phyloP scores from a whole-genome alignment of 2,888 invertebrate species.

The Sicus ferrugineus region DNA sequence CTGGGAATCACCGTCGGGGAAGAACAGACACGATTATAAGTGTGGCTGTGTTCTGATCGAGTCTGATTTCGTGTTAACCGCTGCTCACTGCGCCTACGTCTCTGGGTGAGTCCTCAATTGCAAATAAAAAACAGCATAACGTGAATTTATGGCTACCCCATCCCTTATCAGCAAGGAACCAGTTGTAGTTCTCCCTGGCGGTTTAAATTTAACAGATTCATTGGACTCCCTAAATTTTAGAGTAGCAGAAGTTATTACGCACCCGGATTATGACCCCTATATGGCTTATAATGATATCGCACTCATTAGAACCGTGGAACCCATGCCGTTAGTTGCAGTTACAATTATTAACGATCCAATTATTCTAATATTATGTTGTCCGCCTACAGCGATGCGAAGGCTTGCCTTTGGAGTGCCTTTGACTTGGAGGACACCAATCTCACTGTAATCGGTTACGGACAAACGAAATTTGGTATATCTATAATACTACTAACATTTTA shows the following conservation, averaged over 20 bases:
- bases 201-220: slow-evolving; percentile 18
- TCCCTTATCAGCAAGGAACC: background rate
- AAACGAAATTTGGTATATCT: slow-evolving; percentile 33
- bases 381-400: background rate
- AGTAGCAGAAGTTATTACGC: slow-evolving; percentile 20
- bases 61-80: slow-evolving; percentile 34
- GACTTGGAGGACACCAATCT: slow-evolving; percentile 19
- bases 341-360: background rate
- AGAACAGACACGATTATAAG: slow-evolving; percentile 1
- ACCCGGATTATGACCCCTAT: slow-evolving; percentile 28
- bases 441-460: slow-evolving; percentile 38
- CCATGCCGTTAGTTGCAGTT: background rate
- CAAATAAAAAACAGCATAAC: too few species aligned
- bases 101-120: slow-evolving; percentile 32
- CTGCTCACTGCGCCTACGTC: slow-evolving; percentile 35
- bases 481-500: too few species aligned
- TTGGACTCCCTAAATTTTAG: background rate
- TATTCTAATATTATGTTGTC: background rate
- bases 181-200: slow-evolving; percentile 14
- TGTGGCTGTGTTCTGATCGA: slow-evolving; percentile 37
- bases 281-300: slow-evolving; percentile 34
- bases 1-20: slow-evolving; percentile 18
- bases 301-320: slow-evolving; percentile 17
- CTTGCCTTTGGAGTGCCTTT: slow-evolving; percentile 9
- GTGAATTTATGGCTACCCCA: background rate